A percentile compares a stretch with the other conserved stretches of the same genome.
Evolutionary conservation across 1,140 invertebrate genomes (phyloP).

Genomic region (Mamestra configurata): DNA sequence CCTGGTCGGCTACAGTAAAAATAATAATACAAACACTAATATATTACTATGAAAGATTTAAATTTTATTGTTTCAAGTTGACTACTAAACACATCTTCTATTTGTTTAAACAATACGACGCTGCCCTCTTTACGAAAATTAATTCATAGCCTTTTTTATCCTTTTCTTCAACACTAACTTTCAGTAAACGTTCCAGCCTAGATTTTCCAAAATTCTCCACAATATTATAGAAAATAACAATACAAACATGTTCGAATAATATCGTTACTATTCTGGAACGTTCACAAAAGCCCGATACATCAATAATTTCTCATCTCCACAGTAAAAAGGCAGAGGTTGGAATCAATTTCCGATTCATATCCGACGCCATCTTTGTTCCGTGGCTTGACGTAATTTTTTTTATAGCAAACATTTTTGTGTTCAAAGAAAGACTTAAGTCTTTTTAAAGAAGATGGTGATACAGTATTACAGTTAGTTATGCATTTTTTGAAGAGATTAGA

Average conservation of each 20-base stretch:
- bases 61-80: too few species aligned
- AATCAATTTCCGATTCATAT: slow-evolving; percentile 26
- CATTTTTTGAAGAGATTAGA: neutral
- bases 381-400: neutral
- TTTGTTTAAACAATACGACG: too few species aligned
- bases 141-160: neutral
- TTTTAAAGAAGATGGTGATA: neutral
- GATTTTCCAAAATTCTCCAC: neutral
- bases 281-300: slow-evolving; percentile 6
- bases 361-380: neutral
- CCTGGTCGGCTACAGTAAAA: too few species aligned
- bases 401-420: neutral
- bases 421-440: neutral
- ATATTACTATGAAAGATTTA: too few species aligned
- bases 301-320: slow-evolving; percentile 44
- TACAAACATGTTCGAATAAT: neutral
- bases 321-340: slow-evolving; percentile 10
- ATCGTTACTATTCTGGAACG: neutral
- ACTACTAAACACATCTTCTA: too few species aligned
- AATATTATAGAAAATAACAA: neutral
- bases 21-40: too few species aligned
- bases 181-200: neutral
- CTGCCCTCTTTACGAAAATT: too few species aligned
- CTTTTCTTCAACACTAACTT: neutral
- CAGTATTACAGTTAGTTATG: neutral